Percentiles rank a stretch among this genome's conserved stretches.
These are phyloP conservation scores for Peromyscus californicus DNA, from an alignment of 2,113 vertebrate genomes.

Conservation along the genomic window DNA sequence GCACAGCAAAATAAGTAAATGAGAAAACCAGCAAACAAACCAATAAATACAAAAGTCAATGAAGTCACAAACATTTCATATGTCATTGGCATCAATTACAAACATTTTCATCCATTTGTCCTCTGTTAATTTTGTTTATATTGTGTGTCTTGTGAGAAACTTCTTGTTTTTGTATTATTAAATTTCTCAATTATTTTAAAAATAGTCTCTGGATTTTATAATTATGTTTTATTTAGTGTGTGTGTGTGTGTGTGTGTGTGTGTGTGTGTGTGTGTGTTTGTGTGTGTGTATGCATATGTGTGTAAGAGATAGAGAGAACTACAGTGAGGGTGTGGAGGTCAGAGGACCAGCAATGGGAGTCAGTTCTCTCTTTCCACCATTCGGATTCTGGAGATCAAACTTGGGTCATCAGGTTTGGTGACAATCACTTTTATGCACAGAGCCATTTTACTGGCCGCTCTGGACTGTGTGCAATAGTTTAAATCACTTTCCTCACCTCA, in stretches of 20 bases:
- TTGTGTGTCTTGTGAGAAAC: background rate
- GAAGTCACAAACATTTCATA: background rate
- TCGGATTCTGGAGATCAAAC: background rate
- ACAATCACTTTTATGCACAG: background rate
- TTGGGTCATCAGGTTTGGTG: background rate
- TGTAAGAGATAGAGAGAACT: background rate
- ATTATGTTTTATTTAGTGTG: background rate
- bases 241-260: background rate
- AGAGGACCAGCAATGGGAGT: background rate
- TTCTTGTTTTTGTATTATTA: background rate
- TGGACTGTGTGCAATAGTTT: conserved; percentile 18
- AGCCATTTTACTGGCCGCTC: background rate
- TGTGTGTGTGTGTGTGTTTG: too few species aligned
- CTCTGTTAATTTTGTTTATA: conserved; percentile 12
- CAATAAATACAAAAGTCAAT: background rate
- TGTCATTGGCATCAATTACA: background rate
- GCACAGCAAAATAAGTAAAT: background rate
- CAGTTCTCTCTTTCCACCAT: background rate
- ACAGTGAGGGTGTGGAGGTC: background rate
- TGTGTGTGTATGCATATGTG: background rate
- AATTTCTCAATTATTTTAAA: background rate
- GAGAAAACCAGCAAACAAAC: background rate
- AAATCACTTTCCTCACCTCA: background rate
- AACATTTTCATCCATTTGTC: background rate
- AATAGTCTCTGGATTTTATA: background rate